Evolutionary conservation across 2,888 invertebrate species (phyloP), one percentile per base, ranked within the genome.

Genomic region (Nudaria mundana): DNA sequence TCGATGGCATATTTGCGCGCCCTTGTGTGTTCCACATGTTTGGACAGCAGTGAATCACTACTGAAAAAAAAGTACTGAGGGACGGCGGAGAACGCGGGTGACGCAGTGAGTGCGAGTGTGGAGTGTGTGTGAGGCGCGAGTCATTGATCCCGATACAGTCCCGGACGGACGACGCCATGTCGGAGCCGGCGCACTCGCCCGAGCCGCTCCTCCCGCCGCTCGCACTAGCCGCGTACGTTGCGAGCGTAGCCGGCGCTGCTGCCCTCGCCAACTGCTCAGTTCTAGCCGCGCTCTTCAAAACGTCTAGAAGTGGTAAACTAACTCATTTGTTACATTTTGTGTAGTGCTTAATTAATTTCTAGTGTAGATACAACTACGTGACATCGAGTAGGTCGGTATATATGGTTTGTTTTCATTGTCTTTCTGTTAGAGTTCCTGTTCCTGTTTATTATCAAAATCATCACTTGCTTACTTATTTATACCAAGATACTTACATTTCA

Each of bases 111-210:
- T 57, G 69, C 52, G n/a, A n/a, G n/a, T n/a, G n/a, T n/a, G n/a
- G n/a, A n/a, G n/a, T n/a, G n/a, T n/a, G n/a, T n/a, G n/a, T n/a
- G n/a, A n/a, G n/a, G 63, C 61, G 60, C 64, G 71, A 84, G 86
- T 87, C 88, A 87, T 86, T 86, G 87, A 81, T 87, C 87, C 87
- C 87, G 75, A 59, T 63, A 69, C 80, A 75, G 74, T 81, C 84
- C 82, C 75, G 81, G 71, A 63, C 75, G 66, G 70, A 66, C 77
- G 81, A 77, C 83, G 76, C 77, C 65, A 81, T 80, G 82, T 57
- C 76, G 67, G 75, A 71, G 72, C 70, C 56, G 69, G 70, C 69
- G 68, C 65, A 62, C 48, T 58, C 56, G 52, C 51, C 60, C 53
- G 72, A 56, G 57, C 76, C 78, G 66, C 71, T 81, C 51, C 56